Base-by-base conservation (phyloP, 1,140 invertebrate genomes). In the Cotesia chilonis region DNA sequence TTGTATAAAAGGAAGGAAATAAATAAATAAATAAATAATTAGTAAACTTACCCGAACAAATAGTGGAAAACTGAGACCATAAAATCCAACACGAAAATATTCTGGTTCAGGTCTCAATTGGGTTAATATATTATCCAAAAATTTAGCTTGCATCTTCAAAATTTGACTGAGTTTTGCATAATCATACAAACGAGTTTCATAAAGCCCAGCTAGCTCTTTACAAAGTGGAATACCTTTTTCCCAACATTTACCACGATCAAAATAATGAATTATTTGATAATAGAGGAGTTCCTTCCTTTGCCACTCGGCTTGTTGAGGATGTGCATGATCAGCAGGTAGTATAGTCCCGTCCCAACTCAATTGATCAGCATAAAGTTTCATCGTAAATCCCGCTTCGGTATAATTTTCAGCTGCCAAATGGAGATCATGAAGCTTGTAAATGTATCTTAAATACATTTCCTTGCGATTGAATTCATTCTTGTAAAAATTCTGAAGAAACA, bases 51-150 rank as follows among this genome's bases (percentile, higher is more conserved):
- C 96, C 85, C 95, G 90, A 17, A 98, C 92, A 87, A 99, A 99
- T 0, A 97, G 88, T 4, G 98, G 97, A 84, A 98, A 96, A 51
- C 94, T 94, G 71, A 93, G 90, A 14, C 98, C 98, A 82, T 97
- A 99, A 85, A 98, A 99, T 28, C 95, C 96, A 60, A 99, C 97
- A 17, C 97, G 88, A 82, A 99, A 99, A 84, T 99, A 99, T 85
- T 98, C 96, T 5, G 96, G 95, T 80, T 97, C 95, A 0, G 94
- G 95, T 76, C 96, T 87, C 7, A 96, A 84, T 81, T 96, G 93
- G 0, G 92, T 93, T 71, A 98, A 82, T 78, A 98, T 97, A 72
- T 97, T 96, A 80, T 97, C 94, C 75, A 96, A 93, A 83, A 98
- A 98, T 71, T 91, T 92, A 0, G 96, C 96, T 84, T 97, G 92